Percentiles rank a stretch among this genome's conserved stretches.
Conservation (phyloP, 2,113 vertebrate genomes). For the Syngnathus scovelli region DNA sequence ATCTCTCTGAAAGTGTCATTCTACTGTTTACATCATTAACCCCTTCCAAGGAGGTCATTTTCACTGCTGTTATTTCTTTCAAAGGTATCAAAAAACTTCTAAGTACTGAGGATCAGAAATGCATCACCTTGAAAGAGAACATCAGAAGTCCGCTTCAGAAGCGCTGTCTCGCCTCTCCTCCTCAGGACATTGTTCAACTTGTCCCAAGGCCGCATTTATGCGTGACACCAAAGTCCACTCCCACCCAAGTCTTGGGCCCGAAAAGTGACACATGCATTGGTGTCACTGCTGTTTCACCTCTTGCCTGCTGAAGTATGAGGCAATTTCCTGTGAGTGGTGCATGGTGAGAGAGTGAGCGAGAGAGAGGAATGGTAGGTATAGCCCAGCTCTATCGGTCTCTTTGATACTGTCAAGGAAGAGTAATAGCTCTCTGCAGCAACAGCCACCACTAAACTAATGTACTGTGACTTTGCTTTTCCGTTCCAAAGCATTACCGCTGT, state of each 20-base stretch:
- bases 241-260: constrained; percentile 64
- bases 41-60: too few species aligned
- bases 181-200: constrained; percentile 52
- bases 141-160: constrained; percentile 45
- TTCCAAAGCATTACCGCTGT: constrained; percentile 60
- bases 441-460: constrained; percentile 69
- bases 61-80: background rate
- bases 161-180: constrained; percentile 69
- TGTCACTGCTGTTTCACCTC: constrained; percentile 73
- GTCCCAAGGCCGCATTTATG: constrained; percentile 64
- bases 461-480: constrained; percentile 68
- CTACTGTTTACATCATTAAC: too few species aligned
- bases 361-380: constrained; percentile 41
- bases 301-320: constrained; percentile 72
- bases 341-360: constrained; percentile 54
- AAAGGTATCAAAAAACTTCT: too few species aligned
- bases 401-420: constrained; percentile 70
- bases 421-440: constrained; percentile 66
- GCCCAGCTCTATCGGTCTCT: constrained; percentile 60
- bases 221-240: constrained; percentile 65
- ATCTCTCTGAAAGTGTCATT: background rate
- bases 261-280: constrained; percentile 71
- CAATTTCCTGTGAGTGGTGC: constrained; percentile 72
- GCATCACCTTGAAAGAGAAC: background rate
- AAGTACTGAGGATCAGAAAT: background rate